phyloP scores from a whole-genome alignment of 2,113 vertebrate genomes.

The Natator depressus region DNA sequence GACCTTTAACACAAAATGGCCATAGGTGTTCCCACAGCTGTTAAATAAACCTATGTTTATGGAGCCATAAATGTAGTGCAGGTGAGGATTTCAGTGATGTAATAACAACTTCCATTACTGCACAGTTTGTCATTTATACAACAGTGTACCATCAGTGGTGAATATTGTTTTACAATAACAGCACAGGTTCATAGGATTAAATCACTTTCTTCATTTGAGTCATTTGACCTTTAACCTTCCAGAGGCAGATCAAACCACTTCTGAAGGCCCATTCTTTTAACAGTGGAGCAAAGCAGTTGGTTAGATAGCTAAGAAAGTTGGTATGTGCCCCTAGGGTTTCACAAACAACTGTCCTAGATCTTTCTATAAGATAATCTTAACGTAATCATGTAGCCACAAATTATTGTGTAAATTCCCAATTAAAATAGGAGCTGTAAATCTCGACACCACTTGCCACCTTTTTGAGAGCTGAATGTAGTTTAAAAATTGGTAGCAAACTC shows the following conservation, averaged over 20 bases:
- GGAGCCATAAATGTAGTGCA: conserved; percentile 74
- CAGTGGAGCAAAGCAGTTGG: conserved; percentile 76
- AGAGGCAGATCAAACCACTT: conserved; percentile 85
- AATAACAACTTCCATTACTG: conserved; percentile 77
- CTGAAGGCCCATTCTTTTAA: conserved; percentile 82
- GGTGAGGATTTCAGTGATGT: conserved; percentile 76
- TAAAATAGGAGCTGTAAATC: conserved; percentile 72
- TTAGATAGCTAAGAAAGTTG: conserved; percentile 81
- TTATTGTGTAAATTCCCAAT: conserved; percentile 73
- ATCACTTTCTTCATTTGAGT: conserved; percentile 84
- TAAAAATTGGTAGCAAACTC: conserved; percentile 25
- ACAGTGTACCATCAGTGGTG: conserved; percentile 76
- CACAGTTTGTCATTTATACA: conserved; percentile 81
- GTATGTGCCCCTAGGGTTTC: conserved; percentile 79
- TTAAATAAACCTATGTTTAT: conserved; percentile 74
- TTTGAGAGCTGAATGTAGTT: conserved; percentile 1
- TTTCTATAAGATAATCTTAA: conserved; percentile 76
- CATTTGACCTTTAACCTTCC: conserved; percentile 82
- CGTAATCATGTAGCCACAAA: conserved; percentile 73
- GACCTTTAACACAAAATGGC: conserved; percentile 67
- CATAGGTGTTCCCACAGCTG: conserved; percentile 77
- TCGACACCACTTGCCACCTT: conserved; percentile 52
- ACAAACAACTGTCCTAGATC: conserved; percentile 76
- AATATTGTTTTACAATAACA: conserved; percentile 84
- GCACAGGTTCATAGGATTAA: conserved; percentile 82